These are phyloP conservation scores for Trachelus iudaicus DNA, from an alignment of 2,888 invertebrate species.

Conservation along the genomic window DNA sequence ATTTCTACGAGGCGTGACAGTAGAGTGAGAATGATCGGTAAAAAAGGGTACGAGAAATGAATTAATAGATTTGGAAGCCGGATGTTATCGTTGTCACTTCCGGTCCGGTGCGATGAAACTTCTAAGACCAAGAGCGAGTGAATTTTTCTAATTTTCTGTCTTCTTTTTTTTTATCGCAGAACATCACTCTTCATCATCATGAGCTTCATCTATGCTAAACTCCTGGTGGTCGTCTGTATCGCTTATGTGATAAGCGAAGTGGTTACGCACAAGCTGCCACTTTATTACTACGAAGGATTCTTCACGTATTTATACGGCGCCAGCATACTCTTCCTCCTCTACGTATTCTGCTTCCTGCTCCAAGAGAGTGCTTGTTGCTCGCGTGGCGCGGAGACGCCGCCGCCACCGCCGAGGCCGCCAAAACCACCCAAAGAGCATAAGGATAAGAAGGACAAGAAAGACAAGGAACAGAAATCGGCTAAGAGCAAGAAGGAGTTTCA, in stretches of 20 bases:
- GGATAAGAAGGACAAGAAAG: conserved; percentile 71
- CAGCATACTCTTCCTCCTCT: conserved; percentile 92
- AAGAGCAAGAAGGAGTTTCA: conserved; percentile 70
- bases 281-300: conserved; percentile 94
- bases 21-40: conserved; percentile 45
- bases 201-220: conserved; percentile 96
- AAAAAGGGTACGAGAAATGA: conserved; percentile 49
- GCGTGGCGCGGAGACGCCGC: conserved; percentile 70
- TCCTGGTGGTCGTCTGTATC: conserved; percentile 92
- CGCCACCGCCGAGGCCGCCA: conserved; percentile 74
- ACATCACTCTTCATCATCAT: conserved; percentile 94
- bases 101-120: neutral
- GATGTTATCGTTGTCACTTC: neutral
- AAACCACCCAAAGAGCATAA: conserved; percentile 76
- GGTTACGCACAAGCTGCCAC: conserved; percentile 90
- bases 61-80: neutral
- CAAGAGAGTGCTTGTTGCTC: conserved; percentile 91
- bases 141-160: conserved; percentile 3
- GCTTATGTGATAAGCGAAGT: conserved; percentile 96
- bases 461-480: conserved; percentile 71
- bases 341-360: conserved; percentile 93
- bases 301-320: conserved; percentile 94
- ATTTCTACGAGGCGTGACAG: conserved; percentile 35
- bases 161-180: conserved; percentile 68
- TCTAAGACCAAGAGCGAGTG: neutral